Evolutionary conservation across 2,113 vertebrate species (phyloP).

Genomic region (Hippocampus guttulatus): DNA sequence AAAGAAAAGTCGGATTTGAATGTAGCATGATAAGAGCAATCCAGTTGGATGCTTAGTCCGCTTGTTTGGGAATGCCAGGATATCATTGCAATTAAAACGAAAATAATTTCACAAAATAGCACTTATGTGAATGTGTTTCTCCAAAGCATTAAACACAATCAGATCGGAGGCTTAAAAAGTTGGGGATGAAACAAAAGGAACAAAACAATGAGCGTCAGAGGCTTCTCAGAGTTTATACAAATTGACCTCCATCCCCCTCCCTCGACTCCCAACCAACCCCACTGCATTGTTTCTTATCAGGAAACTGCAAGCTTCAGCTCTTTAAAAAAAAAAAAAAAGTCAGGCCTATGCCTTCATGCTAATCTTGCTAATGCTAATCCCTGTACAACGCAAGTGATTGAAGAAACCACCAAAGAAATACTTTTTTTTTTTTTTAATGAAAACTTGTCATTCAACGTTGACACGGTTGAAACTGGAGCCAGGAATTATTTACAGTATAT

Average conservation of each 20-base stretch:
- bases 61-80: neutral
- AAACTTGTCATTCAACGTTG: constrained; percentile 16
- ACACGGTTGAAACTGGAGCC: neutral
- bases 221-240: constrained; percentile 35
- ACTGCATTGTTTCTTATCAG: constrained; percentile 27
- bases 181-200: neutral
- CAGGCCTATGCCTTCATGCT: constrained; percentile 12
- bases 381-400: constrained; percentile 50
- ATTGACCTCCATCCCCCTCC: constrained; percentile 14
- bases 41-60: no score
- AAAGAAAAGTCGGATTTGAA: no score
- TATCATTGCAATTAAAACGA: neutral
- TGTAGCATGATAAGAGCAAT: no score
- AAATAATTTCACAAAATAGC: neutral
- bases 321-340: neutral
- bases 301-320: neutral
- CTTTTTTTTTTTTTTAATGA: constrained; percentile 33
- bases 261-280: neutral
- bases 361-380: constrained; percentile 55
- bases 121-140: neutral
- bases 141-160: neutral
- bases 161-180: neutral
- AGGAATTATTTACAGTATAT: constrained; percentile 4
- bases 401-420: constrained; percentile 43
- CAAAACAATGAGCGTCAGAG: neutral